Percentiles rank a stretch among this genome's conserved stretches.
These are phyloP conservation scores for Lytechinus pictus DNA, from an alignment of 35 echinoderm and acorn worm genomes.

Conservation along the genomic window DNA sequence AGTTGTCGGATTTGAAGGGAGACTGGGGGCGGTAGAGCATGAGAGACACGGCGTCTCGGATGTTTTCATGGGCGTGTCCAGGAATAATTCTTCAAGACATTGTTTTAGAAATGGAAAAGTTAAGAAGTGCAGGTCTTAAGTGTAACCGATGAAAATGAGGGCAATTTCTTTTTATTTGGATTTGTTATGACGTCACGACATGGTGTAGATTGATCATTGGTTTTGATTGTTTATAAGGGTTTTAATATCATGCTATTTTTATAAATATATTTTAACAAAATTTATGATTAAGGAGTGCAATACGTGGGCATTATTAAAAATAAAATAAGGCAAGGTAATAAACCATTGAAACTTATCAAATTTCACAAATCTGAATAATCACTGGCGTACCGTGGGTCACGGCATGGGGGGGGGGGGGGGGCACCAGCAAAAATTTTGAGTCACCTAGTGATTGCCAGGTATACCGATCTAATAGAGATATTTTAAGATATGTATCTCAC, in stretches of 20 bases:
- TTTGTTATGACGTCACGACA: neutral
- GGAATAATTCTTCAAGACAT: neutral
- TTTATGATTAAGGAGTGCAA: neutral
- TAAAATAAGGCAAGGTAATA: neutral
- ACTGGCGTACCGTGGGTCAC: too few relatives aligned
- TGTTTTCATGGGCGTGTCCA: neutral
- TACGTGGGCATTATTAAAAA: neutral
- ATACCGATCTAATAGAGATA: too few relatives aligned
- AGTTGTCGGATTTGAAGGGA: neutral
- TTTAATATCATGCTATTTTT: too few relatives aligned
- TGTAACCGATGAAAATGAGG: neutral
- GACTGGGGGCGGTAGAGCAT: neutral
- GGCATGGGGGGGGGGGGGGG: too few relatives aligned
- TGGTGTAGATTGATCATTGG: neutral
- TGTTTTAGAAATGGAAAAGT: neutral
- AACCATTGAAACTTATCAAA: neutral
- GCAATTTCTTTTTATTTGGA: neutral
- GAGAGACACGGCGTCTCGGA: neutral
- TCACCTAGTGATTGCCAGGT: too few relatives aligned
- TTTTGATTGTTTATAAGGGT: too few relatives aligned
- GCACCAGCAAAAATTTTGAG: too few relatives aligned
- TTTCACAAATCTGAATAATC: too few relatives aligned
- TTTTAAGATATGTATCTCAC: too few relatives aligned
- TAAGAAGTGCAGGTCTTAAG: neutral
- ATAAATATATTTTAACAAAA: too few relatives aligned